These are phyloP conservation scores for Hypocryptadius cinnamomeus DNA, from an alignment of 2,113 vertebrate species.

Conservation along the genomic window DNA sequence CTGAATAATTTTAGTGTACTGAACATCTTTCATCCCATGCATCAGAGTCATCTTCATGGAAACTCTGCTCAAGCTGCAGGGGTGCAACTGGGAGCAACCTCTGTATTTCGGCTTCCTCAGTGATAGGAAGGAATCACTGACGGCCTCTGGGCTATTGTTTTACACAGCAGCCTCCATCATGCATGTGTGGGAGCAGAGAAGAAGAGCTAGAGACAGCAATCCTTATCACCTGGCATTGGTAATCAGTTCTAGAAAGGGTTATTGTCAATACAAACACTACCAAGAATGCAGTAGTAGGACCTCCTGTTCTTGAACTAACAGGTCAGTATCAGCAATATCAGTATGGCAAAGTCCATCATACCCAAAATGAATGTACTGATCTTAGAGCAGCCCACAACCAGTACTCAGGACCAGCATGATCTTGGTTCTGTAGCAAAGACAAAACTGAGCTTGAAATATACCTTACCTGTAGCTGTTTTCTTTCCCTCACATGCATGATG, in stretches of 20 bases:
- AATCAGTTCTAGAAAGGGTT: background rate
- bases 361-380: background rate
- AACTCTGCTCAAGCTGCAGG: background rate
- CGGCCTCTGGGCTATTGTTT: background rate
- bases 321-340: background rate
- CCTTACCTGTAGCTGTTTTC: background rate
- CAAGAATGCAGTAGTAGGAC: background rate
- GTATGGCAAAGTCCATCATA: background rate
- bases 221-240: background rate
- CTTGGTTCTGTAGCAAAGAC: background rate
- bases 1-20: slow-evolving; percentile 6
- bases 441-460: background rate
- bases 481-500: background rate
- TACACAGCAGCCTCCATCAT: background rate
- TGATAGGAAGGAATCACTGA: background rate
- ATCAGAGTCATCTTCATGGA: background rate
- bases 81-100: background rate
- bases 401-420: background rate
- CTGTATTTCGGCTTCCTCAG: background rate
- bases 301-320: background rate
- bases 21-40: background rate
- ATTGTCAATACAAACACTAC: background rate
- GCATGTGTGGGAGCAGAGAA: background rate
- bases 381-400: background rate
- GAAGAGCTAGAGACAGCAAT: background rate